Evolutionary conservation across 2,113 vertebrate genomes (phyloP), one percentile per base, ranked within the genome.

Genomic region (Podocnemis expansa): DNA sequence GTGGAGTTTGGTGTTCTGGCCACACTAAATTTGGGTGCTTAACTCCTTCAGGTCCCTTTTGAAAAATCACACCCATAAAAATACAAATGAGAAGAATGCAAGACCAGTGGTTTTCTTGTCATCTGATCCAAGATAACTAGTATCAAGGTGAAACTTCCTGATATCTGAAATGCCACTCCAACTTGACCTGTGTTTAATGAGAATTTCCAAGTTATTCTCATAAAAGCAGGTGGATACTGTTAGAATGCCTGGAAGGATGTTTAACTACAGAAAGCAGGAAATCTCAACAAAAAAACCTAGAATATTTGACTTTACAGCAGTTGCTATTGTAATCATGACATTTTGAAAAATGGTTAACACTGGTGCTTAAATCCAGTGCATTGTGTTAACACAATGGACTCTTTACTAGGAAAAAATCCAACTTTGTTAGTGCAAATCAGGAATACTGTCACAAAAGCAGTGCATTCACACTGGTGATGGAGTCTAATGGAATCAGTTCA

Each of bases 191-290:
- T 21, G 54, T 80, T n/a, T 94, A 89, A 52, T 38, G 27, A 67
- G 45, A 19, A 5, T 45, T 43, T 73, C 13, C 6, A 43, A 43
- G 31, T 58, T 31, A 41, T 29, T 43, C 8, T 56, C 31, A 80
- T 73, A 43, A 51, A 83, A 5, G 80, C 58, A 92, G 43, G 19
- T 93, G 60, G 81, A 92, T 29, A 82, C 82, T 47, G 86, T 96
- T 92, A 75, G 84, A 93, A 55, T 3, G 60, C 3, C 38, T 90
- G 58, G 90, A 88, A 90, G 24, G 78, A 86, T 91, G 56, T 88
- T 95, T 73, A 94, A 84, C 54, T 89, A 85, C 84, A 84, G 12
- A 90, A 51, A 83, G 84, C 47, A 94, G 90, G 80, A 97, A 90
- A 92, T 80, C 13, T 81, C 79, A 87, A 88, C 79, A 87, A 88